These are phyloP conservation scores for Rotaria sp. DNA, from an alignment of 2,888 invertebrate species.

Conservation along the genomic window DNA sequence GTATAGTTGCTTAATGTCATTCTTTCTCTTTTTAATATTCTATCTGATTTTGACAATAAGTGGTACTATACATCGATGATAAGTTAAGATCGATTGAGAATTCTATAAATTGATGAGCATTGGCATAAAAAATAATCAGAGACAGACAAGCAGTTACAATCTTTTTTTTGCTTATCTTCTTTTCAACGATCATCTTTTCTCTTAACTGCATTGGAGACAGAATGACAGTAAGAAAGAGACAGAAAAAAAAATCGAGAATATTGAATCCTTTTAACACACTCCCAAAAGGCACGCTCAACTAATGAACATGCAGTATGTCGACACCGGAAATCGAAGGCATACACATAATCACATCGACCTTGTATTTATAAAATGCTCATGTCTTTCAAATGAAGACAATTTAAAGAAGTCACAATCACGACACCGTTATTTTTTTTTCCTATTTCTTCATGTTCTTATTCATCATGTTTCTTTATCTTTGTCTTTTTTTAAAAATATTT, in stretches of 20 bases:
- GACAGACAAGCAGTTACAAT: not conserved
- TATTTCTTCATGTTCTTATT: not conserved
- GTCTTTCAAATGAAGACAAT: not conserved
- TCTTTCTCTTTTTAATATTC: not conserved
- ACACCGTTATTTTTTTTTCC: not conserved
- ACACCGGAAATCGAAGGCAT: not conserved
- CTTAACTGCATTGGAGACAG: not conserved
- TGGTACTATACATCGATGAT: not conserved
- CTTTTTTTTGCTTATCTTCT: not conserved
- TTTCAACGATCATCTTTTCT: not conserved
- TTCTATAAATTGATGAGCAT: not conserved
- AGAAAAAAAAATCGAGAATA: not conserved
- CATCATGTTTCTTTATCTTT: not conserved
- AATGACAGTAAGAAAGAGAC: not conserved
- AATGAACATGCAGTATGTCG: not conserved
- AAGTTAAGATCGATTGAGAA: not conserved
- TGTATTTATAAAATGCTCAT: not conserved
- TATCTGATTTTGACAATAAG: not conserved
- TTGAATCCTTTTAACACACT: not conserved
- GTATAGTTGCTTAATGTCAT: not conserved
- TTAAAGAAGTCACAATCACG: not conserved
- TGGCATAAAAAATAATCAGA: not conserved
- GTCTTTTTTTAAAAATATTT: not conserved
- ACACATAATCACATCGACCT: not conserved
- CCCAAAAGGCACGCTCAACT: not conserved